Conservation (phyloP, 2,113 vertebrate species). For the Chaetodon trifascialis region DNA sequence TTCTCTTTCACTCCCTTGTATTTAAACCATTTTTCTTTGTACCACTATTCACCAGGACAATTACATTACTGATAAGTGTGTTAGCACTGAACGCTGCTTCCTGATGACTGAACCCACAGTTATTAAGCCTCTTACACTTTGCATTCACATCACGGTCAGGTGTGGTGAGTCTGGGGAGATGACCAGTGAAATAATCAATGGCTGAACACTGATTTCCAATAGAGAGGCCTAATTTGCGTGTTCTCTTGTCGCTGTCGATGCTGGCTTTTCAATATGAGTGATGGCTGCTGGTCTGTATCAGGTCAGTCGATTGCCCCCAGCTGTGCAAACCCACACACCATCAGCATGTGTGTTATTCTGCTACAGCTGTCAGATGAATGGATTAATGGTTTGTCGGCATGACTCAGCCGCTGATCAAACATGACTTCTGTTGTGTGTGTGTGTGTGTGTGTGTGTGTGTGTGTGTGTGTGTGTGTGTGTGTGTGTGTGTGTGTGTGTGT, state of each 20-base stretch:
- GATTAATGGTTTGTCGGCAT: slow-evolving; percentile 34
- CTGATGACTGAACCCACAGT: slow-evolving; percentile 56
- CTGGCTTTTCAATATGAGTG: neutral
- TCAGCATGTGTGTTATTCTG: slow-evolving; percentile 8
- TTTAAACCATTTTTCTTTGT: neutral
- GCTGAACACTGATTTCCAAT: slow-evolving; percentile 14
- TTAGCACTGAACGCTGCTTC: neutral
- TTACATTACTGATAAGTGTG: neutral
- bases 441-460: slow-evolving; percentile 12
- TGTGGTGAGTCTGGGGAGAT: neutral
- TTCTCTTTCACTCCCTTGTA: neutral
- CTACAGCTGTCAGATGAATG: slow-evolving; percentile 26
- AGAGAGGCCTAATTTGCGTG: neutral
- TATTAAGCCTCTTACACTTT: slow-evolving; percentile 45
- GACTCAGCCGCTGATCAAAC: slow-evolving; percentile 42
- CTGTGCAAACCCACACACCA: slow-evolving; percentile 40
- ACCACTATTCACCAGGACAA: neutral
- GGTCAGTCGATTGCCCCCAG: slow-evolving; percentile 33
- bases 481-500: slow-evolving; percentile 17
- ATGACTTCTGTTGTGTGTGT: neutral
- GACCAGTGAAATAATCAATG: neutral
- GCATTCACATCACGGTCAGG: slow-evolving; percentile 26
- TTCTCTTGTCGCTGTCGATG: neutral
- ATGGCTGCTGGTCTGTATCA: slow-evolving; percentile 6
- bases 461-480: slow-evolving; percentile 7